Percentiles rank a stretch among this genome's conserved stretches.
Conservation (phyloP, 2,113 vertebrate genomes). For the Lophius piscatorius region DNA sequence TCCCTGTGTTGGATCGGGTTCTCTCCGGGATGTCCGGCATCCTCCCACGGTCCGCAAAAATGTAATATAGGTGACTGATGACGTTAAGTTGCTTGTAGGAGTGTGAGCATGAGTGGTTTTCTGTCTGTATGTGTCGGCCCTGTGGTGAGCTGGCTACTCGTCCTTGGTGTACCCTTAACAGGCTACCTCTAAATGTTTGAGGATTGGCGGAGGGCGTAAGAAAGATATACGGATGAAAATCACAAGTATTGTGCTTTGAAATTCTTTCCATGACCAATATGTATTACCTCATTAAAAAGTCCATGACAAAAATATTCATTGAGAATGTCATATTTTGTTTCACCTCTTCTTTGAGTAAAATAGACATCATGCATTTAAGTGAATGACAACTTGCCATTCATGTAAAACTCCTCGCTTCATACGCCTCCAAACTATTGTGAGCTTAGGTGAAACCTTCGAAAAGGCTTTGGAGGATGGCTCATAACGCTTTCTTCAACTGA, state of each 20-base stretch:
- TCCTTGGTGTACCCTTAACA: too few relatives aligned
- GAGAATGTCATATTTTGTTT: neutral
- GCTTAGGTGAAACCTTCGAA: too few relatives aligned
- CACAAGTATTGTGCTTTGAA: neutral
- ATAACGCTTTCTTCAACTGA: constrained; percentile 15
- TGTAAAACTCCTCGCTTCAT: neutral
- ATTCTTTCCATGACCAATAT: constrained; percentile 4
- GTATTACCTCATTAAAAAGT: constrained; percentile 10
- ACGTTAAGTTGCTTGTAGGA: too few relatives aligned
- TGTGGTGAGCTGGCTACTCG: too few relatives aligned
- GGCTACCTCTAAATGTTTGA: constrained; percentile 23
- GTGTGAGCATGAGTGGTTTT: too few relatives aligned
- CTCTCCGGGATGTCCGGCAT: too few relatives aligned
- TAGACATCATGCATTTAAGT: constrained; percentile 1
- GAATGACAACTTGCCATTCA: constrained; percentile 6
- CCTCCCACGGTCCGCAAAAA: too few relatives aligned
- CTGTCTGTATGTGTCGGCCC: too few relatives aligned
- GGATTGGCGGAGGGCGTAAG: constrained; percentile 8
- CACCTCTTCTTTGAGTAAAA: too few relatives aligned
- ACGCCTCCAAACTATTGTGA: constrained; percentile 1
- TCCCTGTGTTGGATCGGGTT: too few relatives aligned
- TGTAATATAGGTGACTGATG: too few relatives aligned
- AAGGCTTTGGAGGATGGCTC: neutral
- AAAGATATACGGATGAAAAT: constrained; percentile 7
- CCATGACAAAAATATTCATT: neutral